Evolutionary conservation across 1,140 invertebrate species (phyloP), one percentile per base, ranked within the genome.

Genomic region (Drosophila tropicalis): DNA sequence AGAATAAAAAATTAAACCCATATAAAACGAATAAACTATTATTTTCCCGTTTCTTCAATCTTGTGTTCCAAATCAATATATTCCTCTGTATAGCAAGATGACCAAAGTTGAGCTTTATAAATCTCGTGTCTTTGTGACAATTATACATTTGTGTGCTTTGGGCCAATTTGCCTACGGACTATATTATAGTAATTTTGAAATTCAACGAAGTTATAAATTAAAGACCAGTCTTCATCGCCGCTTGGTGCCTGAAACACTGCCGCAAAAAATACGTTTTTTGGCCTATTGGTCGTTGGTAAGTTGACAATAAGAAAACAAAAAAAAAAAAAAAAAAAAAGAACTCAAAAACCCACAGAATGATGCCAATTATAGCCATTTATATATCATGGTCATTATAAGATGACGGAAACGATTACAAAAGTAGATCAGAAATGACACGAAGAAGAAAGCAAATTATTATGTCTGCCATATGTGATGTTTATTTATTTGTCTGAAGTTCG

Each of bases 211-310:
- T 58, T 90, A 85, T 29, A 92, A 91, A 58, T 68, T 89, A 0
- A 89, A 91, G 67, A 91, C 76, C 15, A 82, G 75, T 36, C 62
- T 68, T 29, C 81, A 64, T 72, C 83, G 76, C 32, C 89, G 72
- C 44, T 68, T 81, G 58, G 84, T 87, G 5, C 90, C 90, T 17
- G 90, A 91, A 47, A 87, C 82, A 5, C 76, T 92, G 56, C 76
- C 82, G 12, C 93, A 94, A 47, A 93, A 93, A 78, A 41, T 92
- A 2, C 93, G 92, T 63, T 94, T 92, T 67, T 82, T 94, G 29
- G 93, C 94, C 3, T 91, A 94, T 36, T 94, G 94, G 94, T 82
- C 93, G 68, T 66, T 94, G 92, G 94, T 94, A 85, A 93, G 93
- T 93, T 34, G 15, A 61, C 19, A 32, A 29, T 29, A 29, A 29